Conservation (phyloP, 2,797 vertebrate species). For the Lerista edwardsae region DNA sequence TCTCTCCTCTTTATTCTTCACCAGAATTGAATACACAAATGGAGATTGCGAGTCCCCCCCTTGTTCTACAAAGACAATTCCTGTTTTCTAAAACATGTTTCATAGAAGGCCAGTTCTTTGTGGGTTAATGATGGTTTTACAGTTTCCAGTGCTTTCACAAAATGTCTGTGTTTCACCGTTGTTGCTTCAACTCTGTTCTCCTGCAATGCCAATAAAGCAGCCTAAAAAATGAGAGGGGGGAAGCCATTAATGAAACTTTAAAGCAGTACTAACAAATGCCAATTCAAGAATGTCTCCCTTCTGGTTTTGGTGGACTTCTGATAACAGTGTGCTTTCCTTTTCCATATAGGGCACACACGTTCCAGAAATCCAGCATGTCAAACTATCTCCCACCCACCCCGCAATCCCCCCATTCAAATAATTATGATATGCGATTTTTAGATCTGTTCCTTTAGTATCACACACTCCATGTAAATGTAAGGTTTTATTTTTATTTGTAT, state of each 20-base stretch:
- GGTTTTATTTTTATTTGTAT: background rate
- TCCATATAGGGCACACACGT: too few species aligned
- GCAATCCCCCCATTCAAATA: too few species aligned
- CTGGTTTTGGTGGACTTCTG: background rate
- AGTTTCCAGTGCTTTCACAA: slow-evolving; percentile 78
- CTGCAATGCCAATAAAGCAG: slow-evolving; percentile 88
- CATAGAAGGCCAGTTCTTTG: slow-evolving; percentile 82
- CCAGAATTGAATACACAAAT: too few species aligned
- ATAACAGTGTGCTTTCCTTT: too few species aligned
- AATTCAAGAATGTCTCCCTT: background rate
- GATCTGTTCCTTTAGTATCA: background rate
- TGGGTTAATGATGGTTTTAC: slow-evolving; percentile 85
- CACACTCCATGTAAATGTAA: background rate
- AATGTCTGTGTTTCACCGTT: slow-evolving; percentile 81
- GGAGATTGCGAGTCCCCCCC: too few species aligned
- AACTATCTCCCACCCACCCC: too few species aligned
- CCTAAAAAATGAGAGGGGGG: slow-evolving; percentile 74
- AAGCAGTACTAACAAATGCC: too few species aligned
- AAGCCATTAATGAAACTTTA: background rate
- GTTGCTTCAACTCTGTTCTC: slow-evolving; percentile 85
- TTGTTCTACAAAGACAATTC: slow-evolving; percentile 41
- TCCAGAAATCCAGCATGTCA: too few species aligned
- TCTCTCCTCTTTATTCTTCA: background rate
- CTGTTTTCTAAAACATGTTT: slow-evolving; percentile 72
- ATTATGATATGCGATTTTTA: background rate